A percentile compares a stretch with the other conserved stretches of the same genome.
These are phyloP conservation scores for Edolisoma coerulescens DNA, from an alignment of 2,113 vertebrate species.

Conservation along the genomic window DNA sequence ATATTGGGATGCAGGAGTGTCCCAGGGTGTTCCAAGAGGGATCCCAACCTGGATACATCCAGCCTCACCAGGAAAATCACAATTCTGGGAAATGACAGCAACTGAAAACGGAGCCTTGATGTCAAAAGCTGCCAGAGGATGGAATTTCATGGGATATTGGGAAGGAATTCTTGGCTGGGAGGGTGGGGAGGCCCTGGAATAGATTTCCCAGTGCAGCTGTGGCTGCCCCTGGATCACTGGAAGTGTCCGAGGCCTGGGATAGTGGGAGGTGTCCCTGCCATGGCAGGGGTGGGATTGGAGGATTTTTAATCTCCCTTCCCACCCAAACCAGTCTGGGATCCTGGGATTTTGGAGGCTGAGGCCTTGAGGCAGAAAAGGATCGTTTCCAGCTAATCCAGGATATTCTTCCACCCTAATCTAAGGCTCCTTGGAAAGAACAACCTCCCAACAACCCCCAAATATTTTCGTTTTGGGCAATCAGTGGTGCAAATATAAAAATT, in stretches of 20 bases:
- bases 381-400: background rate
- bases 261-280: background rate
- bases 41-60: background rate
- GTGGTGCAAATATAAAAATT: background rate
- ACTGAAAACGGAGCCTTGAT: background rate
- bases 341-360: background rate
- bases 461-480: no score
- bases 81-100: background rate
- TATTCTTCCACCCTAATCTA: background rate
- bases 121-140: background rate
- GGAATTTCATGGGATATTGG: background rate
- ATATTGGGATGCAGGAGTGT: accelerated
- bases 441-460: background rate
- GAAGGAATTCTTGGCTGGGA: background rate
- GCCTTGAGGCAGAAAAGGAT: background rate
- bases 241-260: background rate
- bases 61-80: background rate
- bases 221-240: background rate
- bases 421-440: no score
- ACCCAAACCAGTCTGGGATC: background rate
- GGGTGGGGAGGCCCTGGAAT: background rate
- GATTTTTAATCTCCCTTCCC: background rate
- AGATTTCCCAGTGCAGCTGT: background rate
- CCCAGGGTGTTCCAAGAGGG: background rate
- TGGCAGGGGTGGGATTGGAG: no score